These are phyloP conservation scores for Xenopus borealis DNA, from an alignment of 2,113 vertebrate species.

Conservation along the genomic window DNA sequence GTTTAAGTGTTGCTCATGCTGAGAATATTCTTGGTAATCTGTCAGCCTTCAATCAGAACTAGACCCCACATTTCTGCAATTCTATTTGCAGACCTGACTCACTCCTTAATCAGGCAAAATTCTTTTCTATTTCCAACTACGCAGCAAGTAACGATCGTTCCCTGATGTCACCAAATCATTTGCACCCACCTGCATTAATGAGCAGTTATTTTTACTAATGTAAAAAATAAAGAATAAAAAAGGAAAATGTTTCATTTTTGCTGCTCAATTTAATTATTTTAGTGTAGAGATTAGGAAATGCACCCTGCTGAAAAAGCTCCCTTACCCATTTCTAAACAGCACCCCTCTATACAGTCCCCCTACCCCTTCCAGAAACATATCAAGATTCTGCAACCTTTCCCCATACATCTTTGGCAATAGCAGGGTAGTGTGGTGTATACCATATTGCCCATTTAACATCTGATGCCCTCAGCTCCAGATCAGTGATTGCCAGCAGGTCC, in stretches of 20 bases:
- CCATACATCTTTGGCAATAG: no score
- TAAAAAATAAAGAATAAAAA: background rate
- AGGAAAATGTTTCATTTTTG: background rate
- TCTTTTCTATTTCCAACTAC: constrained; percentile 36
- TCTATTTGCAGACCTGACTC: constrained; percentile 39
- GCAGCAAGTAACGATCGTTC: constrained; percentile 7
- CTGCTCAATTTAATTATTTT: background rate
- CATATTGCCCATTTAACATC: no score
- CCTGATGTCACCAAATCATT: constrained; percentile 17
- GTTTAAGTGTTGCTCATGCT: constrained; percentile 22
- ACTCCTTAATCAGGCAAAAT: constrained; percentile 14
- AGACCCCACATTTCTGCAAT: constrained; percentile 12
- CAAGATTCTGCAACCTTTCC: no score
- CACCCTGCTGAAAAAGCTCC: no score
- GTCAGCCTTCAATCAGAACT: constrained; percentile 33
- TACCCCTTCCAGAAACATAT: no score
- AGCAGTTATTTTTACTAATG: constrained; percentile 6
- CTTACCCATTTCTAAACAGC: no score
- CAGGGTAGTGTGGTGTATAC: no score
- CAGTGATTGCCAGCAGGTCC: no score
- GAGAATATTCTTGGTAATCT: constrained; percentile 25
- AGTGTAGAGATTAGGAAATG: background rate
- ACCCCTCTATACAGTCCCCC: no score
- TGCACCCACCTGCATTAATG: constrained; percentile 1
- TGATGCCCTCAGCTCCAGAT: no score